Percentiles rank a stretch among this genome's conserved stretches.
Evolutionary conservation across 23 tunicate species (phyloP).

Genomic region (Botrylloides violaceus): DNA sequence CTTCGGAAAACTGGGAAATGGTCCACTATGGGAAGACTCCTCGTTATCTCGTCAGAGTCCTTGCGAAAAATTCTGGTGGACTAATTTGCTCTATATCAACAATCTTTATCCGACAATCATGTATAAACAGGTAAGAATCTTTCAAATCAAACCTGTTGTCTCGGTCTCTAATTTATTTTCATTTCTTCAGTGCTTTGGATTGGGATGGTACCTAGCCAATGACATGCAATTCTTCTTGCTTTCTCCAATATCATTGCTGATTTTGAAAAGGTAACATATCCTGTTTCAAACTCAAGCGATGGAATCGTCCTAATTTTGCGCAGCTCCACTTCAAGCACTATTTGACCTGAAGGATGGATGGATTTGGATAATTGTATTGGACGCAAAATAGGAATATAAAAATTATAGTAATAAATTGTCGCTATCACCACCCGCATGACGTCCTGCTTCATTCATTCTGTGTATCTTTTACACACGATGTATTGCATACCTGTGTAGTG

Average conservation of each 20-base stretch:
- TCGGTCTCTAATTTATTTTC: neutral
- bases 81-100: slow-evolving; percentile 76
- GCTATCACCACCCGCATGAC: no score
- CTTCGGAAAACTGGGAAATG: slow-evolving; percentile 52
- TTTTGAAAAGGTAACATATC: slow-evolving; percentile 51
- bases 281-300: no score
- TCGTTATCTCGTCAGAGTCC: neutral
- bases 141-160: no score
- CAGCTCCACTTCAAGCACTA: no score
- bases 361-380: no score
- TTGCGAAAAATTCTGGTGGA: slow-evolving; percentile 81
- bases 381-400: no score
- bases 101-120: slow-evolving; percentile 55
- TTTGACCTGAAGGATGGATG: no score
- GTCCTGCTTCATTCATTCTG: neutral
- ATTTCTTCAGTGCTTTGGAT: slow-evolving; percentile 59
- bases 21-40: slow-evolving; percentile 37
- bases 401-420: no score
- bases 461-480: neutral
- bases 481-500: neutral
- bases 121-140: neutral
- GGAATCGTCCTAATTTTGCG: no score
- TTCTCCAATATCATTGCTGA: slow-evolving; percentile 50
- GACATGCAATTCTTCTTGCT: slow-evolving; percentile 92
- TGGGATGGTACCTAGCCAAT: slow-evolving; percentile 94